Evolutionary conservation across 2,113 vertebrate species (phyloP).

Genomic region (Natator depressus): DNA sequence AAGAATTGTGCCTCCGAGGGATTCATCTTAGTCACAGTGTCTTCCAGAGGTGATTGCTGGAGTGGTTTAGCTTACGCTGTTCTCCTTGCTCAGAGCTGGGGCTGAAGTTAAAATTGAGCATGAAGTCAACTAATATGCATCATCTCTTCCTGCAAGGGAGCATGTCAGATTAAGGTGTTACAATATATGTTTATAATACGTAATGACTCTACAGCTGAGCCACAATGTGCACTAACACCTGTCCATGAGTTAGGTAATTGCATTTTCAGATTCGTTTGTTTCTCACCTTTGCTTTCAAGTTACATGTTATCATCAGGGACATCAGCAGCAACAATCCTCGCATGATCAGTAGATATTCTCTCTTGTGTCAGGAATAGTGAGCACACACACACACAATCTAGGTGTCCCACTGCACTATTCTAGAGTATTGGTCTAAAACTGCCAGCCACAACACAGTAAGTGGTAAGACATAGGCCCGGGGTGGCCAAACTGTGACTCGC

Average conservation of each 20-base stretch:
- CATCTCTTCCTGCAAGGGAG: neutral
- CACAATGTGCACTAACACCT: neutral
- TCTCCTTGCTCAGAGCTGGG: fast-evolving
- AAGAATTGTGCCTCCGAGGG: neutral
- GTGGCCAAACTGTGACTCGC: too few species aligned
- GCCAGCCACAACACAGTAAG: neutral
- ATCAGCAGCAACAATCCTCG: neutral
- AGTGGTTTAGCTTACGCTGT: neutral
- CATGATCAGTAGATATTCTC: neutral
- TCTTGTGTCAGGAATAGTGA: neutral
- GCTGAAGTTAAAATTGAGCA: neutral
- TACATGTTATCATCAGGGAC: neutral
- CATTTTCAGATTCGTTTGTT: neutral
- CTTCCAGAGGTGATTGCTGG: neutral
- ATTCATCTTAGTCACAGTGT: neutral
- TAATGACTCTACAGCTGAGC: neutral
- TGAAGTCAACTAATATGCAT: neutral
- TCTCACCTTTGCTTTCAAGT: neutral
- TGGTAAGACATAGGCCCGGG: neutral
- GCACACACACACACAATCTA: neutral
- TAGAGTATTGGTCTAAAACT: neutral
- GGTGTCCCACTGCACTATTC: neutral
- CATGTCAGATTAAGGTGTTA: neutral
- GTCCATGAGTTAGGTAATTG: neutral
- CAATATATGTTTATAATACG: fast-evolving